These are phyloP conservation scores for Phoebastria nigripes DNA, from an alignment of 2,797 vertebrate species.

Conservation along the genomic window DNA sequence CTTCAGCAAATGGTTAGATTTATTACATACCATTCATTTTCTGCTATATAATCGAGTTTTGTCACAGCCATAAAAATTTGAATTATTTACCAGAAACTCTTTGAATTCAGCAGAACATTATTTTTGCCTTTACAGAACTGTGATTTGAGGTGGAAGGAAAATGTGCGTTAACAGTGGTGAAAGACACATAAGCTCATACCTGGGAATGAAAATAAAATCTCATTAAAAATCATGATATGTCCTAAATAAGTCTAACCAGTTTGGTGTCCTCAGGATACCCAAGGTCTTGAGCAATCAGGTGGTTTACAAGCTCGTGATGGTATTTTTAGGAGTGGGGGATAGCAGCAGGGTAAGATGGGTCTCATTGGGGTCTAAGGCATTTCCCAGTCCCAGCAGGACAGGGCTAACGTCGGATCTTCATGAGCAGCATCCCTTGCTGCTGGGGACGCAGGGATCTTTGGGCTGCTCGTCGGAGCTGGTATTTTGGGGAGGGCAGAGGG, in stretches of 20 bases:
- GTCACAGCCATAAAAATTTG: background rate
- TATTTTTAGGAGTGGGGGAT: background rate
- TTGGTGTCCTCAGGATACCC: background rate
- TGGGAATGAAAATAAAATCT: background rate
- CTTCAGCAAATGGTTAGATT: background rate
- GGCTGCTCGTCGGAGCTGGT: background rate
- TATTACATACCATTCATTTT: background rate
- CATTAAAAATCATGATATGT: background rate
- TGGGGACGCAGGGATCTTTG: accelerated
- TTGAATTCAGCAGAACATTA: background rate
- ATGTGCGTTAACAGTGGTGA: background rate
- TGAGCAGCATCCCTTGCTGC: background rate
- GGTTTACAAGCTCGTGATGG: background rate
- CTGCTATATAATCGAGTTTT: background rate
- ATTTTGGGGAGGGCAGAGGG: background rate
- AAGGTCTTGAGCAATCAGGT: background rate
- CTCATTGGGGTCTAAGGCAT: accelerated
- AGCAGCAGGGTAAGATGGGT: background rate
- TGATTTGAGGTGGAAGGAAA: background rate
- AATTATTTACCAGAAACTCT: background rate
- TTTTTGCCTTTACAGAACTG: background rate
- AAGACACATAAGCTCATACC: background rate
- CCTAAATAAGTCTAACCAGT: background rate
- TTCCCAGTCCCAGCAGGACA: background rate
- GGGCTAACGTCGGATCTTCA: too few relatives aligned